phyloP scores from a whole-genome alignment of 2,797 vertebrate genomes.

The Urophycis tenuis region DNA sequence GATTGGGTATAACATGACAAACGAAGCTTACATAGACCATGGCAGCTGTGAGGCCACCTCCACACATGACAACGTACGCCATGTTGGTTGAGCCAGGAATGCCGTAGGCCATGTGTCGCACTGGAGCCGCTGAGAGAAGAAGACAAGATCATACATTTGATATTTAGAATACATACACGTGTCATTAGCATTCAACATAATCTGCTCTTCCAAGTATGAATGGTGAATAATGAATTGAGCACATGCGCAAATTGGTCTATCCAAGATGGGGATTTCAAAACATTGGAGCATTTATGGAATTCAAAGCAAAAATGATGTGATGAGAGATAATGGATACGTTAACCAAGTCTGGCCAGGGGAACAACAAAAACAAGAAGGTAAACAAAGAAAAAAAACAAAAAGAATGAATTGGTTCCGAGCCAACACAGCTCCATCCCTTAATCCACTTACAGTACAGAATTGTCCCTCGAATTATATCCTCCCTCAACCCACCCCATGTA shows the following conservation, averaged over 20 bases:
- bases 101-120: conserved; percentile 65
- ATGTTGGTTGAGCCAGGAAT: conserved; percentile 62
- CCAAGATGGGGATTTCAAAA: neutral
- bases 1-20: neutral
- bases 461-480: conserved; percentile 35
- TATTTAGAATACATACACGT: neutral
- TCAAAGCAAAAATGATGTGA: neutral
- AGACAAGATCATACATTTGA: neutral
- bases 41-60: conserved; percentile 69
- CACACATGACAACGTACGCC: conserved; percentile 61
- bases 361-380: neutral
- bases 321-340: neutral
- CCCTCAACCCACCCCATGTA: neutral
- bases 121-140: conserved; percentile 43
- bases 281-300: neutral
- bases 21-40: conserved; percentile 63
- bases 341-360: neutral
- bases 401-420: conserved; percentile 4
- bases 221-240: neutral
- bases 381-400: neutral
- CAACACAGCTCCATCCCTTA: conserved; percentile 43
- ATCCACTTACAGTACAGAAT: conserved; percentile 55
- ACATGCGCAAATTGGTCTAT: neutral
- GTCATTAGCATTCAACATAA: neutral
- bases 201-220: neutral